phyloP scores from a whole-genome alignment of 2,888 invertebrate species.

The Drosophila rubida region DNA sequence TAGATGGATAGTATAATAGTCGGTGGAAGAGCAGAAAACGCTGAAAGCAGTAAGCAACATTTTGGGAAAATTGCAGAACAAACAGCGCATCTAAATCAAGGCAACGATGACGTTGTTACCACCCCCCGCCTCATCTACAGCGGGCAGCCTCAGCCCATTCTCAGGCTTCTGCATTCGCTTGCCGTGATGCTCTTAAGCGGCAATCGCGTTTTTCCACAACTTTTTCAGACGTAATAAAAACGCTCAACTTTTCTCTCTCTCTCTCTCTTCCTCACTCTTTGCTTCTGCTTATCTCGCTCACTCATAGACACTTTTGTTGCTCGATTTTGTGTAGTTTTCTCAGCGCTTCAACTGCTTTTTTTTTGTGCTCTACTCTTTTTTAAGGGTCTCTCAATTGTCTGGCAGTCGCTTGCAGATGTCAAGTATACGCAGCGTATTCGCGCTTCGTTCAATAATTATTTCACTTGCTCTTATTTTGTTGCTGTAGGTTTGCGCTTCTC shows the following conservation, averaged over 20 bases:
- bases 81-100: conserved; percentile 69
- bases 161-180: neutral
- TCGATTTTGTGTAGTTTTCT: conserved; percentile 4
- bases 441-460: neutral
- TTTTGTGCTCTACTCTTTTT: neutral
- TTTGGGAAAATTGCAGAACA: conserved; percentile 66
- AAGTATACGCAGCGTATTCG: neutral
- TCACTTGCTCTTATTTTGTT: neutral
- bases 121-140: neutral
- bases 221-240: conserved; percentile 78
- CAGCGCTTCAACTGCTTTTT: conserved; percentile 19
- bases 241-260: conserved; percentile 69
- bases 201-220: conserved; percentile 79
- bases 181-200: conserved; percentile 71
- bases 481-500: neutral
- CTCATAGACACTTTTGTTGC: conserved; percentile 14
- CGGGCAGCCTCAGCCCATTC: neutral
- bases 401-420: neutral
- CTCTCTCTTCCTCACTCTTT: neutral
- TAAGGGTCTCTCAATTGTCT: neutral
- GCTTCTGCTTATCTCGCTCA: conserved; percentile 10
- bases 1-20: neutral
- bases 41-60: conserved; percentile 56
- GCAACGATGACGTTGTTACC: conserved; percentile 37
- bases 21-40: neutral